Evolutionary conservation across 2,888 invertebrate species (phyloP).

Genomic region (Morpho achilles): DNA sequence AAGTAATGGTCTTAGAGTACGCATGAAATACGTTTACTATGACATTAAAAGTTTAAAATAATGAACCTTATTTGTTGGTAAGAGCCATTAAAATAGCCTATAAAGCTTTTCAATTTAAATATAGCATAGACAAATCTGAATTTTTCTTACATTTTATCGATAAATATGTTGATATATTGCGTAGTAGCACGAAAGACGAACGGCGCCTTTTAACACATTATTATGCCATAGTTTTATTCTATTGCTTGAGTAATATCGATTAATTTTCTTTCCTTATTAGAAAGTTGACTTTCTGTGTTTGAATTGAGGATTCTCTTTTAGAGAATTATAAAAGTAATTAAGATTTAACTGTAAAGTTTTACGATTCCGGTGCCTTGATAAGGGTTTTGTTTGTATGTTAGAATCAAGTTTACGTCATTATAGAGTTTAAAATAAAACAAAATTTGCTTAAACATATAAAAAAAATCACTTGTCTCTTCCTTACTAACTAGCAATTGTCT

Average conservation of each 20-base stretch:
- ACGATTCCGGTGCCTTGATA: conserved; percentile 17
- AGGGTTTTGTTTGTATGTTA: neutral
- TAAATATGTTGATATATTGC: conserved; percentile 18
- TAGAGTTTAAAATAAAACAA: no score
- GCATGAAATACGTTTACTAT: no score
- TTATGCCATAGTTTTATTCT: conserved; percentile 1
- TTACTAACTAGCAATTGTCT: no score
- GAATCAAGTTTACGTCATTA: no score
- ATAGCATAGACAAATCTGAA: no score
- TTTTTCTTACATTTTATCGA: neutral
- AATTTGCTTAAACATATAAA: no score
- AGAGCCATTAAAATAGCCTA: no score
- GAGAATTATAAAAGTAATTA: conserved; percentile 27
- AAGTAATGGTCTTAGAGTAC: no score
- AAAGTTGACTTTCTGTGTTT: conserved; percentile 31
- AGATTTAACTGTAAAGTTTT: conserved; percentile 27
- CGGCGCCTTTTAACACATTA: conserved; percentile 4
- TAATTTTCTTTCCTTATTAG: conserved; percentile 27
- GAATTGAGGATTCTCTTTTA: conserved; percentile 25
- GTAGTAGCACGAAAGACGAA: conserved; percentile 18
- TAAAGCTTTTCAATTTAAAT: no score
- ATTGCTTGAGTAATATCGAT: conserved; percentile 8
- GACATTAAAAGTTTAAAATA: no score
- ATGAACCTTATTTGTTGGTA: no score
- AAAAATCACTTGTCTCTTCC: no score